These are phyloP conservation scores for Diplodus puntazzo DNA, from an alignment of 2,797 vertebrate genomes.

Conservation along the genomic window DNA sequence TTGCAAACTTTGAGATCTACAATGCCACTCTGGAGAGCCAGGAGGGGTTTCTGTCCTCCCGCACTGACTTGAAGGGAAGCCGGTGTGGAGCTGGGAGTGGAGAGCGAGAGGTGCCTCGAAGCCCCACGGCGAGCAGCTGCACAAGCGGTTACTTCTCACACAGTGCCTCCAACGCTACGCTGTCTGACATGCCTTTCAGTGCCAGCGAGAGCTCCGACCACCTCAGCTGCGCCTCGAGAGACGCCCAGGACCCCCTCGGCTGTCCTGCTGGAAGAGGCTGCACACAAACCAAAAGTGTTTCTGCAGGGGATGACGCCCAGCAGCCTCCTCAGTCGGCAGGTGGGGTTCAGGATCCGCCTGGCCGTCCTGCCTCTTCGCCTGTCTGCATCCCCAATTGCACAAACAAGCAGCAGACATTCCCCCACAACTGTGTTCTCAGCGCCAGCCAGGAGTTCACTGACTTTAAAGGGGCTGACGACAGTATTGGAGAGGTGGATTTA, in stretches of 20 bases:
- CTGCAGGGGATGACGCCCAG: conserved; percentile 73
- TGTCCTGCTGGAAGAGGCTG: conserved; percentile 58
- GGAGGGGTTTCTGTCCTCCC: conserved; percentile 55
- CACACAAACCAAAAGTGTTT: conserved; percentile 84
- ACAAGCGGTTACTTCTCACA: conserved; percentile 99
- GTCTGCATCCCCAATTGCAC: conserved; percentile 67
- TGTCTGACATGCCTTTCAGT: conserved; percentile 93
- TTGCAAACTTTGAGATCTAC: conserved; percentile 98
- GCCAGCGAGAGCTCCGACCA: conserved; percentile 95
- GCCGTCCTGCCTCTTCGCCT: conserved; percentile 48
- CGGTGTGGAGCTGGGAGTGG: conserved; percentile 53
- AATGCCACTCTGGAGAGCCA: conserved; percentile 92
- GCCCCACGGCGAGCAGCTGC: conserved; percentile 96
- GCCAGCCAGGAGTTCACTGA: conserved; percentile 92
- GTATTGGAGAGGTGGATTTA: conserved; percentile 82
- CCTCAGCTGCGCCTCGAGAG: conserved; percentile 85
- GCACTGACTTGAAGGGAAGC: conserved; percentile 60
- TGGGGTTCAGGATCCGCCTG: conserved; percentile 26
- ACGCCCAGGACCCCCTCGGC: conserved; percentile 79
- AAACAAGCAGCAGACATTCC: conserved; percentile 67
- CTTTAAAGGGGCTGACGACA: conserved; percentile 94
- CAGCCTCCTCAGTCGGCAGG: conserved; percentile 37
- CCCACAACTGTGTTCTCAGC: conserved; percentile 69
- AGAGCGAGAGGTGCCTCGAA: conserved; percentile 91
- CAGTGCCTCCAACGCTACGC: conserved; percentile 95